Conservation (phyloP, 1,140 invertebrate genomes). For the Latrodectus geometricus region DNA sequence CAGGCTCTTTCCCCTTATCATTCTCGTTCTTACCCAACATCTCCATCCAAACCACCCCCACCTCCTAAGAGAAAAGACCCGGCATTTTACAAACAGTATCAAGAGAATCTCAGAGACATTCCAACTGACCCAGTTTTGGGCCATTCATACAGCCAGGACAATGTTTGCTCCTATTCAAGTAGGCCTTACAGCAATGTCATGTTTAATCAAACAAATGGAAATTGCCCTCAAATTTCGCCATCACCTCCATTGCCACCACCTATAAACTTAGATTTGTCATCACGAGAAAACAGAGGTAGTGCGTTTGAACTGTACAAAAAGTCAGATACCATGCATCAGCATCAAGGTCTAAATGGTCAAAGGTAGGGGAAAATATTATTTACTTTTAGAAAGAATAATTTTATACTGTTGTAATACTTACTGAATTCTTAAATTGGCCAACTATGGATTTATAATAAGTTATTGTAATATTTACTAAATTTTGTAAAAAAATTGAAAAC, state of each 20-base stretch:
- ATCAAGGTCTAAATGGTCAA: slow-evolving; percentile 14
- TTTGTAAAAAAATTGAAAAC: too few relatives aligned
- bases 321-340: slow-evolving; percentile 70
- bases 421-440: background rate
- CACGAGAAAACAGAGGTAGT: slow-evolving; percentile 85
- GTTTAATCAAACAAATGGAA: slow-evolving; percentile 11
- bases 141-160: slow-evolving; percentile 42
- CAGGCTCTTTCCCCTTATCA: slow-evolving; percentile 12
- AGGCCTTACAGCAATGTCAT: slow-evolving; percentile 46
- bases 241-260: slow-evolving; percentile 26
- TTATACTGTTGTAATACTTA: background rate
- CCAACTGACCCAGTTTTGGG: background rate
- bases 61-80: slow-evolving; percentile 53
- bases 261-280: slow-evolving; percentile 79
- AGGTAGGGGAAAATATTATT: background rate
- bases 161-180: slow-evolving; percentile 32
- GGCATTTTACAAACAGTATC: slow-evolving; percentile 24
- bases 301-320: slow-evolving; percentile 95
- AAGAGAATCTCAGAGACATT: slow-evolving; percentile 18
- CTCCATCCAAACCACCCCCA: slow-evolving; percentile 35
- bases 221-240: background rate
- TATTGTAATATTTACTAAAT: background rate
- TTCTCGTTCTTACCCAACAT: slow-evolving; percentile 46
- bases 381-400: background rate
- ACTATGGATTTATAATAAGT: background rate